phyloP scores from a whole-genome alignment of 2,113 vertebrate genomes.

The Otis tarda region DNA sequence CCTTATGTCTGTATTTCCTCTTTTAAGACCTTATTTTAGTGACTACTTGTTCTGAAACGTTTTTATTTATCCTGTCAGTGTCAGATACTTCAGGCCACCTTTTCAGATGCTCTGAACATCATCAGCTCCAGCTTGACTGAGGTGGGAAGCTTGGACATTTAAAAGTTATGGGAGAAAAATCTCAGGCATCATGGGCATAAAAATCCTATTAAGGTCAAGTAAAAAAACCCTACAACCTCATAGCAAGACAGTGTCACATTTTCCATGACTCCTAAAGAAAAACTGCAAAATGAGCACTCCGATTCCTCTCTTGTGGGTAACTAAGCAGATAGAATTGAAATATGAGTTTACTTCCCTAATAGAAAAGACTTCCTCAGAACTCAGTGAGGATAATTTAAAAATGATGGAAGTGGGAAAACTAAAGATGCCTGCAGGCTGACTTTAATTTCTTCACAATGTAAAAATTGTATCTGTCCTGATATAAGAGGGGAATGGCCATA shows the following conservation, averaged over 20 bases:
- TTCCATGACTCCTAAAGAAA: background rate
- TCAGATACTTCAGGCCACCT: background rate
- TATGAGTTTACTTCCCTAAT: slow-evolving; percentile 1
- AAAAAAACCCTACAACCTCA: background rate
- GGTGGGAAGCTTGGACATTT: background rate
- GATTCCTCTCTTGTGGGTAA: slow-evolving; percentile 12
- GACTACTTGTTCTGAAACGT: background rate
- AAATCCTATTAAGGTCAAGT: background rate
- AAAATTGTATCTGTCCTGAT: background rate
- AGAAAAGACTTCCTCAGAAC: background rate
- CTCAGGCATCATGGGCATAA: background rate
- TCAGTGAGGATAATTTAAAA: background rate
- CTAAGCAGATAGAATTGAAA: background rate
- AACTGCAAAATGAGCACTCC: background rate
- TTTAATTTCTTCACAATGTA: background rate
- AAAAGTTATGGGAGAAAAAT: background rate
- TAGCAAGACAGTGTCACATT: background rate
- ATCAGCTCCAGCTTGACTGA: background rate
- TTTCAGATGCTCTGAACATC: background rate
- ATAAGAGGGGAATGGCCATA: background rate
- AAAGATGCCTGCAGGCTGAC: background rate
- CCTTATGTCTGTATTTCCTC: background rate
- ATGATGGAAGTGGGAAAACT: background rate
- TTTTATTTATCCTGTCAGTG: background rate
- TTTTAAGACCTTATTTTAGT: background rate